Conservation (phyloP, 2,888 invertebrate species). For the Pandemis heparana region DNA sequence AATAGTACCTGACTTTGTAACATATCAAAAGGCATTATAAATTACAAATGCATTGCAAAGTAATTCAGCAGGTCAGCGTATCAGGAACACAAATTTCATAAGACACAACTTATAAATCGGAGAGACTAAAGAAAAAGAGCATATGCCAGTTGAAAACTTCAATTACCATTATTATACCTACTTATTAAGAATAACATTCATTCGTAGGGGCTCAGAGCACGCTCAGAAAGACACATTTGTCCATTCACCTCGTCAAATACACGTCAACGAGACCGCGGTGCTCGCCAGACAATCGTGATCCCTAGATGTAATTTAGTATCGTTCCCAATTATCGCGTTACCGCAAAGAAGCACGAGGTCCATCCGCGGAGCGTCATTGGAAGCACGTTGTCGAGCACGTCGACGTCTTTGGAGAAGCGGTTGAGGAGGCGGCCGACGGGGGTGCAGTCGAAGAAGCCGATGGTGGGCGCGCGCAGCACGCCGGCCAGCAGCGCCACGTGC, state of each 20-base stretch:
- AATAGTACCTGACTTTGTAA: background rate
- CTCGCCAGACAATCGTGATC: background rate
- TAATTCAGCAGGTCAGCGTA: background rate
- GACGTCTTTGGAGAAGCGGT: constrained; percentile 91
- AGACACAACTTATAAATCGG: background rate
- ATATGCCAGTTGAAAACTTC: background rate
- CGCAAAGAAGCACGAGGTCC: constrained; percentile 88
- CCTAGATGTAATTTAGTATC: background rate
- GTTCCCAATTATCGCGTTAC: constrained; percentile 66
- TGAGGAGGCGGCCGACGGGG: constrained; percentile 91
- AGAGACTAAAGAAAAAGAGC: background rate
- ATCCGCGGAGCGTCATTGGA: constrained; percentile 90
- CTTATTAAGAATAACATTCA: background rate
- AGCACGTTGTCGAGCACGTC: constrained; percentile 90
- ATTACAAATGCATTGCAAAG: background rate
- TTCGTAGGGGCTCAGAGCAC: background rate
- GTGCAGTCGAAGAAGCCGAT: constrained; percentile 93
- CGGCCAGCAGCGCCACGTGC: constrained; percentile 87
- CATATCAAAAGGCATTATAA: background rate
- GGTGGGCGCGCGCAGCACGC: constrained; percentile 88
- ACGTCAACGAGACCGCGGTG: background rate
- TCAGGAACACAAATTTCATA: background rate
- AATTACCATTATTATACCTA: background rate
- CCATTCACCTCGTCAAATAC: background rate
- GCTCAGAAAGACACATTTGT: background rate